phyloP scores from a whole-genome alignment of 2,888 invertebrate genomes.

The Ectemnius continuus region DNA sequence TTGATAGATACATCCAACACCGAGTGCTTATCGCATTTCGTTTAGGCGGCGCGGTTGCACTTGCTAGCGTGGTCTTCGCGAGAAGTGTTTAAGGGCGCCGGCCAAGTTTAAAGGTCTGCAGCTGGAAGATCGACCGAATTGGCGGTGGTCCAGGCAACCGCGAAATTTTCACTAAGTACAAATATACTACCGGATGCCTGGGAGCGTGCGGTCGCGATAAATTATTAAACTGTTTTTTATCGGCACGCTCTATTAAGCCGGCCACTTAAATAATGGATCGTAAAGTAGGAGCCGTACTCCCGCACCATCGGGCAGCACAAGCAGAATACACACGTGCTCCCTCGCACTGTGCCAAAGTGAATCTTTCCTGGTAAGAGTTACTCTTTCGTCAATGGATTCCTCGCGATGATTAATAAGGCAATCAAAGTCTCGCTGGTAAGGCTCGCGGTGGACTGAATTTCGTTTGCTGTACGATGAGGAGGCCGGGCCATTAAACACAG shows the following conservation, averaged over 20 bases:
- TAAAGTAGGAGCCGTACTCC: not conserved
- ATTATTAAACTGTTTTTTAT: constrained; percentile 44
- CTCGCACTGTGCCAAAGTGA: not conserved
- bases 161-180: constrained; percentile 22
- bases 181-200: constrained; percentile 30
- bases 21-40: constrained; percentile 78
- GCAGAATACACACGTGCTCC: not conserved
- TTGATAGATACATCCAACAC: constrained; percentile 75
- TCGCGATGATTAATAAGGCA: constrained; percentile 58
- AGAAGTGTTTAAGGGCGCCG: constrained; percentile 49
- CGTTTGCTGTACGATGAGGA: constrained; percentile 39
- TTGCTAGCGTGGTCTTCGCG: constrained; percentile 45
- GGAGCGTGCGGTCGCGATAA: constrained; percentile 13
- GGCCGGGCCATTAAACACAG: constrained; percentile 62
- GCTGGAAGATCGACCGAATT: constrained; percentile 30
- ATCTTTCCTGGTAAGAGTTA: no score
- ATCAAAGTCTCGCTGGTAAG: constrained; percentile 54
- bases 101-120: constrained; percentile 3
- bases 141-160: constrained; percentile 10
- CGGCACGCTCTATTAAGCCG: not conserved
- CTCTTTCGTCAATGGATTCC: not conserved
- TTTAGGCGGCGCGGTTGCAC: constrained; percentile 47
- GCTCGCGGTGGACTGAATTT: constrained; percentile 40
- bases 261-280: not conserved
- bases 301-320: constrained; percentile 22